phyloP scores from a whole-genome alignment of 1,140 invertebrate genomes.

The Drosophila baimaii region DNA sequence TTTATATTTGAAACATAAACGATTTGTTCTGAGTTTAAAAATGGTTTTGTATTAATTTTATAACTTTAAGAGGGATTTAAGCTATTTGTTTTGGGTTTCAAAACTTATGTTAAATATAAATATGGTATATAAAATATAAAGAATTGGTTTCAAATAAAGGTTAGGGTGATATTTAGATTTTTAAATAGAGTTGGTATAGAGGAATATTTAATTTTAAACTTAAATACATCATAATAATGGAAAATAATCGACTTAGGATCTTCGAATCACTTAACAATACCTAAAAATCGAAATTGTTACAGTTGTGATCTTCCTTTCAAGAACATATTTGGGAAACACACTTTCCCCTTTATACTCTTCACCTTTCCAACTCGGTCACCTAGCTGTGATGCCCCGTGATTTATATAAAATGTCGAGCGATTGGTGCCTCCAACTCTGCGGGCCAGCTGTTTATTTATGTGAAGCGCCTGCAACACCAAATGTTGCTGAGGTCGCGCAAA shows the following conservation, averaged over 20 bases:
- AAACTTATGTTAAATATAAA: not conserved
- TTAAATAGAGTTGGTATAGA: not conserved
- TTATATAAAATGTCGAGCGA: slow-evolving; percentile 14
- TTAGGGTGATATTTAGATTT: no score
- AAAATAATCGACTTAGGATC: not conserved
- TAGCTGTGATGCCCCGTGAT: slow-evolving; percentile 28
- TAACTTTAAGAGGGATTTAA: not conserved
- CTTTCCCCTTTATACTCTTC: no score
- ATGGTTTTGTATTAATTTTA: not conserved
- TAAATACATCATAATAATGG: not conserved
- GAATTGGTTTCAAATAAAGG: not conserved
- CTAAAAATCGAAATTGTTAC: no score
- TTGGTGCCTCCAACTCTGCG: slow-evolving; percentile 51
- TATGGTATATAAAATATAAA: not conserved
- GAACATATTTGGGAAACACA: no score
- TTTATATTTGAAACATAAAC: not conserved
- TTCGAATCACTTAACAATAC: not conserved
- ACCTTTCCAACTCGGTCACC: slow-evolving; percentile 7
- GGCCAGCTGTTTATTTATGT: slow-evolving; percentile 74
- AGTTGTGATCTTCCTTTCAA: no score
- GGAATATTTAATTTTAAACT: no score
- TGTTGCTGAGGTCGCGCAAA: slow-evolving; percentile 59
- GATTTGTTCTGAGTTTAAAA: not conserved
- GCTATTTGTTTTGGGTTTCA: not conserved
- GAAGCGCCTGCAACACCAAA: slow-evolving; percentile 62